Evolutionary conservation across 1,140 invertebrate genomes (phyloP), one percentile per base, ranked within the genome.

Genomic region (Panagrolaimus sp.): DNA sequence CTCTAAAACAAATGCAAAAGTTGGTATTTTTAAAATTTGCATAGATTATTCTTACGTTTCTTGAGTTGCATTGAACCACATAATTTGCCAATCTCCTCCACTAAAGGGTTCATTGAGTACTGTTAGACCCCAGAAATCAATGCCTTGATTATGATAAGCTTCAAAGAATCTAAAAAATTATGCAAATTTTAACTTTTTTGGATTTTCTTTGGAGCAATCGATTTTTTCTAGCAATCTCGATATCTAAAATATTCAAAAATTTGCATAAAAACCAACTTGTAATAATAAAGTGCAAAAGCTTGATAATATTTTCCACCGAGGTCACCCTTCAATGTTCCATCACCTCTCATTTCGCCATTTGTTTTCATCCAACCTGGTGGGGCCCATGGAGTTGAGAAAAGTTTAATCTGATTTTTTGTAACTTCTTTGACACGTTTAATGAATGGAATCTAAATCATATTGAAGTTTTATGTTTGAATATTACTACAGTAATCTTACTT

Each of bases 351-450:
- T 63, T 83, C 84, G 26, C 89, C 85, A 76, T 90, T 91, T 0
- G 88, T 90, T 84, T 96, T 96, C 93, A 96, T 96, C 93, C 93
- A 96, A 6, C 85, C 83, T 0, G 94, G 94, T 0, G 93, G 87
- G 66, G 89, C 89, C 93, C 93, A 96, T 17, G 90, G 87, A 12
- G 89, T 87, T 0, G 87, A 88, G 69, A 93, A 84, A 1, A 93
- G 83, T 68, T 86, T 76, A 77, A 89, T 72, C 63, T 83, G 73
- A 55, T 84, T 74, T 7, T 77, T 70, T 55, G 79, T 84, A 44
- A 88, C 63, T 14, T 76, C 68, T 58, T 81, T 74, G 12, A 88
- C 89, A 71, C 82, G 71, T 69, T 87, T 83, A 28, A 91, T 88
- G 55, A 87, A 84, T 0, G 90, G 89, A 73, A 91, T 89, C 89